phyloP scores from a whole-genome alignment of 64 coral and sea anemone genomes.

The Montipora foliosa region DNA sequence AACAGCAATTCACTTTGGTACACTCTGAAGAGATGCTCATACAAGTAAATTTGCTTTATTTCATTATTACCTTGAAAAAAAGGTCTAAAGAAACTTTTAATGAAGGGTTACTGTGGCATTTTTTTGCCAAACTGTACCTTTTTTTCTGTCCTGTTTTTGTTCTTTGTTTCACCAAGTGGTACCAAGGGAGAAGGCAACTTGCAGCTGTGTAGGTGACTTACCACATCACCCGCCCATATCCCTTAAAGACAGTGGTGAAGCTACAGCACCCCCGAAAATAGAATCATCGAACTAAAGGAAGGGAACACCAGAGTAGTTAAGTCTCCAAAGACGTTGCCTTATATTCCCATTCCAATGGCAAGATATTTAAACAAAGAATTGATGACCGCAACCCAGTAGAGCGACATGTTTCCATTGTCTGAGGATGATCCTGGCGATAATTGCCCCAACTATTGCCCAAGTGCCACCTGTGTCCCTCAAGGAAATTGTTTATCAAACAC shows the following conservation, averaged over 20 bases:
- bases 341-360: not conserved
- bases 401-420: not conserved
- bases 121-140: too few species aligned
- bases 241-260: not conserved
- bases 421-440: not conserved
- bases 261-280: not conserved
- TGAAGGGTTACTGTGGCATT: too few species aligned
- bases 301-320: conserved; percentile 14
- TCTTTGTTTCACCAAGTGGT: not conserved
- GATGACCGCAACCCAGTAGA: not conserved
- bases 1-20: conserved; percentile 18
- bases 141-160: not conserved
- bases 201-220: not conserved
- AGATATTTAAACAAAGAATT: conserved; percentile 20
- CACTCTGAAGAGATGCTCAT: conserved; percentile 29
- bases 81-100: too few species aligned
- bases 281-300: not conserved
- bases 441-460: too few species aligned
- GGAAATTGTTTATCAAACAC: not conserved
- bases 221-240: not conserved
- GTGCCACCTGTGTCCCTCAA: too few species aligned
- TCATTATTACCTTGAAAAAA: too few species aligned
- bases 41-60: not conserved
- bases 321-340: not conserved
- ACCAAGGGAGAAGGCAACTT: conserved; percentile 2